Evolutionary conservation across 2,113 vertebrate genomes (phyloP), one percentile per base, ranked within the genome.

Genomic region (Microcebus griseorufus): DNA sequence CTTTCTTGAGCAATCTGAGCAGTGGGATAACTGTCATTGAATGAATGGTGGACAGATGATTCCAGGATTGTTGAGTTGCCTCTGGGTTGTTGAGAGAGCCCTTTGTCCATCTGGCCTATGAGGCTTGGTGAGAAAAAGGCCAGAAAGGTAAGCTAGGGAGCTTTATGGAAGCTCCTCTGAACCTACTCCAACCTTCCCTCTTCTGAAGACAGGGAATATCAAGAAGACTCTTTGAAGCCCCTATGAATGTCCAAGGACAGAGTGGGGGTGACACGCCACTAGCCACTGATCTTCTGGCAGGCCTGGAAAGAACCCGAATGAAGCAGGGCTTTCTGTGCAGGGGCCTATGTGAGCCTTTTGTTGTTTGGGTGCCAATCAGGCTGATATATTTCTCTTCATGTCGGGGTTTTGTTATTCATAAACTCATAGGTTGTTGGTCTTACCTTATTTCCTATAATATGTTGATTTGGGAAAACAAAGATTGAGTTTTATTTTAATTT

Each of bases 401-500:
- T 83, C 70, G 51, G 48, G 27, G 14, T 76, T 96, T 95, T 94
- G 81, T 92, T 81, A 90, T 22, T 93, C 69, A 89, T 94, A 95
- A 96, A 90, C 39, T 92, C 67, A 32, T 80, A 83, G 64, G 25
- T 81, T 88, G 69, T 93, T 91, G 58, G 45, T 96, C 69, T 92
- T 97, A 70, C 42, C 48, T 95, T 97, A 65, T 88, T 97, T 96
- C 55, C 9, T 53, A 82, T 96, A 85, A 72, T 92, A 88, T 45
- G 67, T 96, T 94, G 88, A 88, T 96, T 97, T 96, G 45, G 72
- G 39, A 75, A 94, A 97, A 93, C 62, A 79, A 95, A 94, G 73
- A 92, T 94, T 90, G 64, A 96, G 55, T 89, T 98, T 75, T 96
- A 94, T 94, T 93, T 95, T 96, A 86, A 94, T 94, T 97, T 95